Evolutionary conservation across 2,113 vertebrate species (phyloP), one percentile per base, ranked within the genome.

Genomic region (Anseranas semipalmata): DNA sequence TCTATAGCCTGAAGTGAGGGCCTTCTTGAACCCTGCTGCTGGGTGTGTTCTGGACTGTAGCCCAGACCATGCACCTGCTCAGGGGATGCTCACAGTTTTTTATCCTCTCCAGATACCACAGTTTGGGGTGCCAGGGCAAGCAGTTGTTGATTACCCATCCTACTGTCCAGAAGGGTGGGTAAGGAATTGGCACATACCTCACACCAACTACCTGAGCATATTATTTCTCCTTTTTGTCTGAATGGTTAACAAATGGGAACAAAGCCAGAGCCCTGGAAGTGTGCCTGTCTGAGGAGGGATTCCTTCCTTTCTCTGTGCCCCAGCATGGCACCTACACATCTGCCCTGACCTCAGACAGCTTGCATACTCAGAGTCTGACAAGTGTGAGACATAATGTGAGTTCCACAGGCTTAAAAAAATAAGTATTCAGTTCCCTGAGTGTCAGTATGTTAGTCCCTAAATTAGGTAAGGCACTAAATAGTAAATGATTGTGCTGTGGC

Each of bases 301-400:
- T 76, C 10, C 35, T 76, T 59, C 50, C 56, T 20, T 15, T 56
- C 1, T 0, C 27, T 45, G 48, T 70, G 27, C 10, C 39, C 12
- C 12, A 30, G 1, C 3, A 12, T 9, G 33, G 25, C 43, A 48
- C 9, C 1, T 4, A 0, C 20, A 9, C 0, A 0, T 10, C 30
- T 43, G 12, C 19, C 33, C 30, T 66, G 39, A 25, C 28, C 8
- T 28, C 27, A 43, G 32, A 39, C 33, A 93, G 10, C 6, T 45
- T 59, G 15, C 21, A 17, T 7, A 7, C 4, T 84, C 87, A 30
- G 14, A n/a, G 7, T 45, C n/a, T 45, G 41, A 72, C 20, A 15
- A 0, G 1, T 3, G 9, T 16, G 13, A 48, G 1, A 1, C 19
- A 7, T 39, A 25, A 28, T n/a, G 20, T 14, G 58, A 77, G 20